A percentile compares a stretch with the other conserved stretches of the same genome.
phyloP scores from a whole-genome alignment of 2,113 vertebrate genomes.

The Anser brachyrhynchus region DNA sequence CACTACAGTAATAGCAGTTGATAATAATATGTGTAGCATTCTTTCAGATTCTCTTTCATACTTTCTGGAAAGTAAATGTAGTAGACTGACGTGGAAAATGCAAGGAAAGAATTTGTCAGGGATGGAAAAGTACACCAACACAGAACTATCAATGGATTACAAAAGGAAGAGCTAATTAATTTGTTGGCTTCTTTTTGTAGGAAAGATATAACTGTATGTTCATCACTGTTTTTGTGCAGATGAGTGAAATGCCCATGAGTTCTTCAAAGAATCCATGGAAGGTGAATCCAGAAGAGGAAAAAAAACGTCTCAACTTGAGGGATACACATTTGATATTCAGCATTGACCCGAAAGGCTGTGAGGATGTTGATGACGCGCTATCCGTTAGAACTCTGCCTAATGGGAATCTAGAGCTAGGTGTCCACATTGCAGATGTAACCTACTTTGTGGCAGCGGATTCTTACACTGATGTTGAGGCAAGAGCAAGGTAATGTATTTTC shows the following conservation, averaged over 20 bases:
- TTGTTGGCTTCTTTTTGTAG: background rate
- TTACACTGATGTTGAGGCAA: conserved; percentile 89
- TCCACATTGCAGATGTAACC: conserved; percentile 96
- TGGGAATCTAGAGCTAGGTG: conserved; percentile 87
- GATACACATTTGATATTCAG: conserved; percentile 91
- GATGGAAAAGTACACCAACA: background rate
- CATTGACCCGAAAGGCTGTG: conserved; percentile 92
- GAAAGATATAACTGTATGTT: background rate
- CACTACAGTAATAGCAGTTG: background rate
- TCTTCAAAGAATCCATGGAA: conserved; percentile 85
- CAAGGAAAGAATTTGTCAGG: background rate
- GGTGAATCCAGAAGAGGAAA: conserved; percentile 71
- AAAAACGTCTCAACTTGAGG: conserved; percentile 75
- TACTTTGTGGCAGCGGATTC: conserved; percentile 89
- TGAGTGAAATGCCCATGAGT: conserved; percentile 89
- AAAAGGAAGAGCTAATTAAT: background rate
- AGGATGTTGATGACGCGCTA: conserved; percentile 94
- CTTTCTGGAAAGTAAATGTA: background rate
- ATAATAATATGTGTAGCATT: background rate
- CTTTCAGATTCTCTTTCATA: background rate
- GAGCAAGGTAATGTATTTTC: conserved; percentile 76
- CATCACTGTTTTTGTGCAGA: conserved; percentile 70
- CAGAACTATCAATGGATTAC: background rate
- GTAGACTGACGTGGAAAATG: background rate
- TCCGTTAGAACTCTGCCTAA: conserved; percentile 80